Conservation (phyloP, 2,113 vertebrate species). For the Spea multiplicata region DNA sequence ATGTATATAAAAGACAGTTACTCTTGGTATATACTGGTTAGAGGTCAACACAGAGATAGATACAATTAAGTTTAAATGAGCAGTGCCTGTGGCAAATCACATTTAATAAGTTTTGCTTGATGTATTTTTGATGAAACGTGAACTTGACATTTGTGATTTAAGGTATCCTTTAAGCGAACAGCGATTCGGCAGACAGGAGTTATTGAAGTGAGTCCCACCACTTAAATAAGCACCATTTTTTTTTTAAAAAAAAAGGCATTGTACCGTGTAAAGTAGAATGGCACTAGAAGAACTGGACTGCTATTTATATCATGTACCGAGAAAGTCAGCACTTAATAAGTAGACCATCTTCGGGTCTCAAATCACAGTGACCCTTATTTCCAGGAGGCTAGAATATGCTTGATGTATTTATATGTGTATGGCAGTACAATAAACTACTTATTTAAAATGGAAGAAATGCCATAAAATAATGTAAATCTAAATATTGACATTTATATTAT, state of each 20-base stretch:
- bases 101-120: slow-evolving; percentile 41
- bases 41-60: slow-evolving; percentile 53
- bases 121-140: slow-evolving; percentile 47
- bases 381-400: too few relatives aligned
- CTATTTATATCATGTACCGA: background rate
- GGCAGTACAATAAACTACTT: too few relatives aligned
- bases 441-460: too few relatives aligned
- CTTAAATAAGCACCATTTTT: background rate
- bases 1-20: too few relatives aligned
- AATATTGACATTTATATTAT: too few relatives aligned
- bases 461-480: too few relatives aligned
- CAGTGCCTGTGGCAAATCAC: slow-evolving; percentile 45
- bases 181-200: slow-evolving; percentile 30
- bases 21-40: slow-evolving; percentile 19
- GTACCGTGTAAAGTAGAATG: background rate
- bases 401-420: too few relatives aligned
- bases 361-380: too few relatives aligned
- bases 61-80: slow-evolving; percentile 49
- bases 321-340: too few relatives aligned
- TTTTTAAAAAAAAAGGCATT: background rate
- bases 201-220: slow-evolving; percentile 19
- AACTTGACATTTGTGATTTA: background rate
- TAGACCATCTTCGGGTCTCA: too few relatives aligned
- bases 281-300: background rate
- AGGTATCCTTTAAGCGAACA: slow-evolving; percentile 26